Conservation (phyloP, 92 coral and sea anemone species). For the Heliopora coerulea region DNA sequence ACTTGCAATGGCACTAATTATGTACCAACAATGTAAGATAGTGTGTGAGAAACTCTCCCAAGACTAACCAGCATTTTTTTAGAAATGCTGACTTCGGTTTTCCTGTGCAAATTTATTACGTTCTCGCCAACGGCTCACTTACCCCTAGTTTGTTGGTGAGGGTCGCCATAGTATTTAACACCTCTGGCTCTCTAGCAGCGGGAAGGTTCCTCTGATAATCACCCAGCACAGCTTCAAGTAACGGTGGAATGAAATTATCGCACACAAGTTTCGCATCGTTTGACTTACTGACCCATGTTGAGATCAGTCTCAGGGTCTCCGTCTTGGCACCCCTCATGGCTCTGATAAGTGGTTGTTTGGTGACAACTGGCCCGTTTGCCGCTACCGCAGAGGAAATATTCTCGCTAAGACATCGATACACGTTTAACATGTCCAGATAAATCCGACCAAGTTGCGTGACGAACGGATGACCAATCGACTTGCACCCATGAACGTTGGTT, state of each 20-base stretch:
- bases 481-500: conserved; percentile 97
- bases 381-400: conserved; percentile 93
- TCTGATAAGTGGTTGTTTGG: conserved; percentile 89
- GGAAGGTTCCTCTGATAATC: conserved; percentile 96
- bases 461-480: conserved; percentile 95
- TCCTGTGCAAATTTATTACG: too few species aligned
- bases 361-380: conserved; percentile 84
- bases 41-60: too few species aligned
- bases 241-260: conserved; percentile 97
- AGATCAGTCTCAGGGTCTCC: conserved; percentile 82
- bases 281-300: conserved; percentile 95
- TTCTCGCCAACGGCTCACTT: too few species aligned
- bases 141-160: conserved; percentile 98
- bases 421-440: conserved; percentile 97
- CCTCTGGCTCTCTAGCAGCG: conserved; percentile 95
- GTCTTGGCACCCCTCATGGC: conserved; percentile 98
- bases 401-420: conserved; percentile 96
- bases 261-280: conserved; percentile 97
- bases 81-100: too few species aligned
- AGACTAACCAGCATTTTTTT: too few species aligned
- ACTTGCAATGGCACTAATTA: too few species aligned
- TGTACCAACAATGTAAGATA: too few species aligned
- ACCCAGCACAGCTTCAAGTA: conserved; percentile 94
- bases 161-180: conserved; percentile 96
- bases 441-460: conserved; percentile 97